These are phyloP conservation scores for Vanacampus margaritifer DNA, from an alignment of 2,113 vertebrate genomes.

Conservation along the genomic window DNA sequence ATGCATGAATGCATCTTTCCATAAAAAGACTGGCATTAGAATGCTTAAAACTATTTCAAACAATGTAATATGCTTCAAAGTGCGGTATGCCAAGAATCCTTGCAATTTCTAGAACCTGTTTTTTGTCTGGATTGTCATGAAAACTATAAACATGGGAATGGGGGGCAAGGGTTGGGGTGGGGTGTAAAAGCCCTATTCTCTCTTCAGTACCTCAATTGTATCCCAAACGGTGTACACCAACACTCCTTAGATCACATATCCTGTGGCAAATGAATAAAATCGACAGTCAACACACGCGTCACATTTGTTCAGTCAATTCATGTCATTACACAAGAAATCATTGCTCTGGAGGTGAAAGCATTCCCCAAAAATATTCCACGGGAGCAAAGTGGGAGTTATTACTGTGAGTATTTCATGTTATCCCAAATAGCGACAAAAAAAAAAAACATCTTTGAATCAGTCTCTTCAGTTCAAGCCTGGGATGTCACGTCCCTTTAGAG, in stretches of 20 bases:
- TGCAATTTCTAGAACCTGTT: constrained; percentile 57
- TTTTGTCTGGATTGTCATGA: constrained; percentile 76
- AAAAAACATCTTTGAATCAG: constrained; percentile 43
- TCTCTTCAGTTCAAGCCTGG: constrained; percentile 56
- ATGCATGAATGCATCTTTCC: constrained; percentile 66
- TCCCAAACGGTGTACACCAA: constrained; percentile 52
- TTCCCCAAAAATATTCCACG: constrained; percentile 54
- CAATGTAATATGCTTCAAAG: constrained; percentile 75
- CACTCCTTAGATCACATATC: constrained; percentile 44
- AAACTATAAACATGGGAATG: constrained; percentile 53
- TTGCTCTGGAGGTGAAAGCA: constrained; percentile 48
- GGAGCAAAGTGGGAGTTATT: constrained; percentile 48
- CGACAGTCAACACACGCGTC: constrained; percentile 32
- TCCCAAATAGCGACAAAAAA: constrained; percentile 42
- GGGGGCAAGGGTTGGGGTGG: constrained; percentile 3
- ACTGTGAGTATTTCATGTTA: constrained; percentile 25
- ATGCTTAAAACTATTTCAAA: constrained; percentile 71
- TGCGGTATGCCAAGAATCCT: constrained; percentile 71
- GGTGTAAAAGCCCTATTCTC: constrained; percentile 46
- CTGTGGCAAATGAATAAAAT: constrained; percentile 43
- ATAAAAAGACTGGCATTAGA: constrained; percentile 66
- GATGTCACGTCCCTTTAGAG: constrained; percentile 53
- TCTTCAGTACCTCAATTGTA: constrained; percentile 58
- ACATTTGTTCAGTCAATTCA: constrained; percentile 46
- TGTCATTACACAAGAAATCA: constrained; percentile 33